A percentile compares a stretch with the other conserved stretches of the same genome.
These are phyloP conservation scores for Hyperopisus bebe DNA, from an alignment of 2,113 vertebrate genomes.

Conservation along the genomic window DNA sequence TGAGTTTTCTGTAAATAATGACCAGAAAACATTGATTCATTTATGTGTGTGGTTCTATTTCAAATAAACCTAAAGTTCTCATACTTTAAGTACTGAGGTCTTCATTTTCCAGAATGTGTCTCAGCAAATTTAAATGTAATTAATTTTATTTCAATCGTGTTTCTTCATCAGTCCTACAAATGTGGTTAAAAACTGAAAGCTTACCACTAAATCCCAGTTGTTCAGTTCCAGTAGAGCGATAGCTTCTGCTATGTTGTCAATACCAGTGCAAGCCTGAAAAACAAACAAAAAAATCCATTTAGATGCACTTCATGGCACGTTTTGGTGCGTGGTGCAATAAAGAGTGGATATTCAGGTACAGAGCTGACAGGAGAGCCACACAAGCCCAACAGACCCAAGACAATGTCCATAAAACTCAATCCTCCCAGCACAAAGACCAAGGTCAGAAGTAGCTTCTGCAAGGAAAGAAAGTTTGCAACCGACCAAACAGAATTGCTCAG, in stretches of 20 bases:
- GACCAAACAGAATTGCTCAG: background rate
- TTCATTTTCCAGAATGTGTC: background rate
- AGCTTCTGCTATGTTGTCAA: constrained; percentile 99
- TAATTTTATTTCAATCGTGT: background rate
- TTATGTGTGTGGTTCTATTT: background rate
- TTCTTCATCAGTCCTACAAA: background rate
- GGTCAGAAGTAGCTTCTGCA: background rate
- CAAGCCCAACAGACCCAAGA: background rate
- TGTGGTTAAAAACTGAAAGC: constrained; percentile 43
- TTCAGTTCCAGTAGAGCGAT: constrained; percentile 98
- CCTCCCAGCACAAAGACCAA: background rate
- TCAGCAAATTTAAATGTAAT: background rate
- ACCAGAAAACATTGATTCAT: background rate
- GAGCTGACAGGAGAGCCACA: background rate
- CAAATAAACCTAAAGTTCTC: background rate
- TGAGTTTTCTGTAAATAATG: background rate
- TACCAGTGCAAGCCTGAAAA: constrained; percentile 92
- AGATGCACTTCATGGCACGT: background rate
- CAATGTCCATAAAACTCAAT: background rate
- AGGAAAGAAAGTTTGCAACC: background rate
- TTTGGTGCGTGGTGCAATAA: background rate
- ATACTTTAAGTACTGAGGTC: background rate
- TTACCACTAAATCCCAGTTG: constrained; percentile 99
- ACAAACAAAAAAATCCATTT: constrained; percentile 21
- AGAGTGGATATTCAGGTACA: background rate